Evolutionary conservation across 1,140 invertebrate species (phyloP), one percentile per base, ranked within the genome.

Genomic region (Drosophila yakuba): DNA sequence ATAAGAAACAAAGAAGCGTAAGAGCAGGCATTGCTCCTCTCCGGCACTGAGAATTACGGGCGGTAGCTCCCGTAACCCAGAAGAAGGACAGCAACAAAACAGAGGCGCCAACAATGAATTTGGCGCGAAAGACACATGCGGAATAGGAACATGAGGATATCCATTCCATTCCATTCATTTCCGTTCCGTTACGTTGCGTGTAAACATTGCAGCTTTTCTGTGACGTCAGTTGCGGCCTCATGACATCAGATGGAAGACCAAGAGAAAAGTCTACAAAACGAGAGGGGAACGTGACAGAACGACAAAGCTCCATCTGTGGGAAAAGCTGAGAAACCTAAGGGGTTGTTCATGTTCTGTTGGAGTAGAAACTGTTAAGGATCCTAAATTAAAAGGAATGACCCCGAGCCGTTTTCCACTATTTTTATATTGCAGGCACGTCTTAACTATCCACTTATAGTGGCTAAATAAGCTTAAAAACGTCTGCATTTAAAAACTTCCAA

Each of bases 141-240:
- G 48, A 45, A 77, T 10, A 7, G 72, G 20, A 51, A 76, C 56
- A 59, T 28, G 10, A 3, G 39, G 23, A 54, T 73, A 71, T 64
- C 4, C 25, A 25, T 25, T 25, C 58, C 35, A 41, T 80, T 83
- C 75, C 84, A 62, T 73, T 85, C 58, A 28, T 38, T 80, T 83
- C 75, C 84, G 59, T 73, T 85, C 45, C 67, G 59, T 68, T 84
- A 52, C 73, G 67, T 67, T 63, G 20, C 69, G 51, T 78, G 80
- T 88, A 88, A 88, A 89, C 80, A 88, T 60, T 74, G 57, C 48
- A 88, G 84, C 84, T 88, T 88, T 88, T 88, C 57, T 84, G 77
- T 88, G 84, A 88, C 84, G 84, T 88, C 84, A 88, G 75, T 1
- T 47, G 45, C 39, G 77, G 20, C 76, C 64, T 74, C 52, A 80